Conservation (phyloP, 2,888 invertebrate genomes). For the Seladonia tumulorum region DNA sequence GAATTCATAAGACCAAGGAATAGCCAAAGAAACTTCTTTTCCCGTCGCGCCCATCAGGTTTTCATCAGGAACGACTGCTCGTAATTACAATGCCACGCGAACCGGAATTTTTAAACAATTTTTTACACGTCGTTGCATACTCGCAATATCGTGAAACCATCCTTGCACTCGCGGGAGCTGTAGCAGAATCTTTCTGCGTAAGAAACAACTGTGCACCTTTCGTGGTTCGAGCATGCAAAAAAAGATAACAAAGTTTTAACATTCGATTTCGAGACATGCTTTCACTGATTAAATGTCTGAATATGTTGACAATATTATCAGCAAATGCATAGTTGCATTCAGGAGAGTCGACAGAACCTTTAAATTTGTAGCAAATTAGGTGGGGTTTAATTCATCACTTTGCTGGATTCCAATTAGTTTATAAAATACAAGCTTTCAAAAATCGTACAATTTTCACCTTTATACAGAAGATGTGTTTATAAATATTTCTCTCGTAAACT, state of each 20-base stretch:
- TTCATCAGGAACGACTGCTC: not conserved
- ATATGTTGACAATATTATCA: not conserved
- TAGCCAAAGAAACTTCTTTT: not conserved
- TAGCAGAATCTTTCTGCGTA: not conserved
- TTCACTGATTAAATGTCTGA: too few species aligned
- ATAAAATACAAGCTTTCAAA: too few species aligned
- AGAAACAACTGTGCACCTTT: not conserved
- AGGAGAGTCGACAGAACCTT: too few species aligned
- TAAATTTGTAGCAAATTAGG: too few species aligned
- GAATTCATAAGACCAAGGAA: slow-evolving; percentile 8
- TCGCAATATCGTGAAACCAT: not conserved
- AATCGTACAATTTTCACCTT: too few species aligned
- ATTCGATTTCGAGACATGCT: not conserved
- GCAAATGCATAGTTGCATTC: too few species aligned
- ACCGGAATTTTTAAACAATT: not conserved
- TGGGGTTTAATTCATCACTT: too few species aligned
- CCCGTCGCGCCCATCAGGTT: not conserved
- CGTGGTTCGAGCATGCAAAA: not conserved
- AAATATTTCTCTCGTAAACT: too few species aligned
- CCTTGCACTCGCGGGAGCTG: not conserved
- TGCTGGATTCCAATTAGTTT: too few species aligned
- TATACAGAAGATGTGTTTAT: too few species aligned
- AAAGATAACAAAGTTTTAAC: not conserved
- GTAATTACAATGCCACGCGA: not conserved
- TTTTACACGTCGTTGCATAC: not conserved